phyloP scores from a whole-genome alignment of 1,140 invertebrate species.

The Drosophila jambulina region DNA sequence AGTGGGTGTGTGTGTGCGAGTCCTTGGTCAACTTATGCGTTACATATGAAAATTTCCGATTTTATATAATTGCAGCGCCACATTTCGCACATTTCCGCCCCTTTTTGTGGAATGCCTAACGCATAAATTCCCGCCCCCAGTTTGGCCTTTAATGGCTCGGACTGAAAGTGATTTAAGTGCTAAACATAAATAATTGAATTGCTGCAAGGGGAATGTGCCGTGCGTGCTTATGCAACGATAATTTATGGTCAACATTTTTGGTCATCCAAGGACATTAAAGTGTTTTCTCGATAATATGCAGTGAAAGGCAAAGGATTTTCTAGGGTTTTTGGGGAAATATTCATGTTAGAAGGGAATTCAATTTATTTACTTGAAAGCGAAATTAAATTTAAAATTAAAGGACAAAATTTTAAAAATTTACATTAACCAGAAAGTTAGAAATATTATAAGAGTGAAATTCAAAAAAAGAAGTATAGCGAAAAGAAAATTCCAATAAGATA shows the following conservation, averaged over 20 bases:
- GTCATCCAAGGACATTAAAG: neutral
- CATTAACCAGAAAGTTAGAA: too few species aligned
- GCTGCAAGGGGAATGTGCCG: neutral
- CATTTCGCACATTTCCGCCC: conserved; percentile 9
- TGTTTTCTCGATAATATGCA: neutral
- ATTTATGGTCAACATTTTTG: conserved; percentile 21
- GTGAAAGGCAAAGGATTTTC: neutral
- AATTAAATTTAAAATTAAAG: neutral
- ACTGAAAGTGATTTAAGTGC: conserved; percentile 37
- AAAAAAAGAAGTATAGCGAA: too few species aligned
- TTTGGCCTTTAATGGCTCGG: neutral
- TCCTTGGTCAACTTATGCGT: conserved; percentile 56
- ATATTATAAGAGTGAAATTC: too few species aligned
- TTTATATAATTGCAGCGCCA: conserved; percentile 44
- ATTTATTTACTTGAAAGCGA: neutral
- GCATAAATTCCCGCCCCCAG: conserved; percentile 21
- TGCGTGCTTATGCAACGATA: conserved; percentile 1
- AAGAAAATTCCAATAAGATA: too few species aligned
- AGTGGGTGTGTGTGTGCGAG: conserved; percentile 28
- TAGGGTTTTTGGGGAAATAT: neutral
- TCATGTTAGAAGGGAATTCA: neutral
- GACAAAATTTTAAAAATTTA: too few species aligned
- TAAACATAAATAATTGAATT: conserved; percentile 44
- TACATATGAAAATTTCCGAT: conserved; percentile 37
- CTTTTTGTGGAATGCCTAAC: conserved; percentile 2